Evolutionary conservation across 2,888 invertebrate genomes (phyloP), one percentile per base, ranked within the genome.

Genomic region (Nomada ruficornis): DNA sequence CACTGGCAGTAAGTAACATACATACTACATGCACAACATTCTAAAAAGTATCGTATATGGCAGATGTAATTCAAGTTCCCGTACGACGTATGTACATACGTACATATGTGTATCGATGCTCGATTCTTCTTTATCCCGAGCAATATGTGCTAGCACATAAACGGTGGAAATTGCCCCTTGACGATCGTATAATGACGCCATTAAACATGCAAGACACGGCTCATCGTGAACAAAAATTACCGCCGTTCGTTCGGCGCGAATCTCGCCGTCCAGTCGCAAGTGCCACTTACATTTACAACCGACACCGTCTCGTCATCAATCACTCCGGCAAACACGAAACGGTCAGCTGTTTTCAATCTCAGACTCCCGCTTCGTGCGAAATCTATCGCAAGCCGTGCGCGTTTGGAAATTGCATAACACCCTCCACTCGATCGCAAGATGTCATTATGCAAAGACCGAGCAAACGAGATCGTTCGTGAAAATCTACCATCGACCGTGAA

Each of bases 381-480:
- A 52, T 23, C n/a, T 20, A 44, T 62, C n/a, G n/a, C 15, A n/a
- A 62, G 3, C 1, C 18, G 36, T 18, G 47, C 36, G 10, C 60
- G 15, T 9, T 9, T 47, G 62, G 57, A 71, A 64, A 69, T 79
- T 78, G 69, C n/a, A 18, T 15, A 79, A 79, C 54, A 2, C 1
- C 7, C 20, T 13, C 20, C 20, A 13, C 50, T 55, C 52, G 36
- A 62, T 50, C 15, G 47, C 36, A 36, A 54, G 20, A 15, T 10
- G 13, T 5, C 47, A 4, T 79, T 79, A 57, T 42, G 20, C 44
- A 79, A 79, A 10, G 23, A 9, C 2, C 9, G 23, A 29, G 1
- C n/a, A n/a, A 29, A 23, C 36, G 29, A 15, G 60, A 67, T 36
- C 44, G 36, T 60, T 60, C 15, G 59, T 20, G 18, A 77, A 78